Conservation (phyloP, 2,888 invertebrate species). For the Heteromurus nitidus region DNA sequence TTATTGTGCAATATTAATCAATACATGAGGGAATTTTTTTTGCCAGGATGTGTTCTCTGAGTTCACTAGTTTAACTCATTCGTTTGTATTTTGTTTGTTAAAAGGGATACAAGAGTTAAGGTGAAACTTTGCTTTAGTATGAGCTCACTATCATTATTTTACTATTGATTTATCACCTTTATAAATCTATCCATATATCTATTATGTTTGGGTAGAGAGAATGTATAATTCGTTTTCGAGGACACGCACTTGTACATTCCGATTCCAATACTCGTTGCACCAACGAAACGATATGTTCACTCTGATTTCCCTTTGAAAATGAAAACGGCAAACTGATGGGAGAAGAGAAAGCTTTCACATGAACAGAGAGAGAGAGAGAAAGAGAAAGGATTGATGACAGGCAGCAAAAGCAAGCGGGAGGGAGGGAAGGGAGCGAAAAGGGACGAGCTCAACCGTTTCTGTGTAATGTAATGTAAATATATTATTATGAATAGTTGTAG, state of each 20-base stretch:
- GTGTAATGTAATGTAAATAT: background rate
- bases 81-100: too few species aligned
- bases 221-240: too few species aligned
- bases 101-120: too few species aligned
- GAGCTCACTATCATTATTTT: background rate
- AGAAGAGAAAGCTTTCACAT: too few species aligned
- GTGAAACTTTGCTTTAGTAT: too few species aligned
- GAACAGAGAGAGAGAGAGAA: background rate
- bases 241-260: too few species aligned
- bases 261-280: background rate
- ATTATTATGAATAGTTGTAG: too few species aligned
- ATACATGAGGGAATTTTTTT: constrained; percentile 4
- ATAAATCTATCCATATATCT: background rate
- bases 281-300: background rate
- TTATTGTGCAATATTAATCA: constrained; percentile 11
- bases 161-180: constrained; percentile 6
- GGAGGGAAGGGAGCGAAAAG: background rate
- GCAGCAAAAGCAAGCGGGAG: background rate
- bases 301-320: background rate
- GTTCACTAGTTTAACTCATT: too few species aligned
- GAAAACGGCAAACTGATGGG: background rate
- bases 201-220: too few species aligned
- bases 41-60: too few species aligned
- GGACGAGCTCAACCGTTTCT: background rate
- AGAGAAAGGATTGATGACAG: background rate